Evolutionary conservation across 2,113 vertebrate species (phyloP).

Genomic region (Halcyon senegalensis): DNA sequence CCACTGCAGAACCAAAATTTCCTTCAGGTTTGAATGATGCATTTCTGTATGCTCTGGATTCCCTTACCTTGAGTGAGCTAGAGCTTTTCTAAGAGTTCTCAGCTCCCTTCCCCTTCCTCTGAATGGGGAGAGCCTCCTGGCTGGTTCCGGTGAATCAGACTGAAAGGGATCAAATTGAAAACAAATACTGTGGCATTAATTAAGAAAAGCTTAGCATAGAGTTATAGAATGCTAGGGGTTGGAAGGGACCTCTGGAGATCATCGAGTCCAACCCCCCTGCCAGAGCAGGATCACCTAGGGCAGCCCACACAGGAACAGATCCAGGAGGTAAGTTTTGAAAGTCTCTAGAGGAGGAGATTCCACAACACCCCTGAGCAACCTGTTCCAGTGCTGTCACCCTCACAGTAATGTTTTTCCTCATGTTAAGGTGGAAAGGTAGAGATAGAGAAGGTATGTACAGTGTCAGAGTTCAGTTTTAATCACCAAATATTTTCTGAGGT

Average conservation of each 20-base stretch:
- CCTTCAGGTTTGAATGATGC: not conserved
- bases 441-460: not conserved
- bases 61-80: slow-evolving; percentile 74
- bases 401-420: no score
- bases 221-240: no score
- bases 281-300: no score
- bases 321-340: no score
- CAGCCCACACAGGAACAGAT: no score
- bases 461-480: not conserved
- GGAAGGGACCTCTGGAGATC: no score
- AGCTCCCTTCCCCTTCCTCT: slow-evolving; percentile 57
- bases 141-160: slow-evolving; percentile 3
- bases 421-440: no score
- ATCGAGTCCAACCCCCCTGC: no score
- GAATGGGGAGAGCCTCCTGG: not conserved
- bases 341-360: no score
- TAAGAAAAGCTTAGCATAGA: not conserved
- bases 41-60: not conserved
- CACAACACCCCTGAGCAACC: no score
- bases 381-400: no score
- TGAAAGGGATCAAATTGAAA: not conserved
- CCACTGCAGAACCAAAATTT: not conserved
- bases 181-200: not conserved
- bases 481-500: not conserved
- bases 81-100: slow-evolving; percentile 64